A percentile compares a stretch with the other conserved stretches of the same genome.
Evolutionary conservation across 2,113 vertebrate genomes (phyloP).

Genomic region (Ptilonorhynchus violaceus): DNA sequence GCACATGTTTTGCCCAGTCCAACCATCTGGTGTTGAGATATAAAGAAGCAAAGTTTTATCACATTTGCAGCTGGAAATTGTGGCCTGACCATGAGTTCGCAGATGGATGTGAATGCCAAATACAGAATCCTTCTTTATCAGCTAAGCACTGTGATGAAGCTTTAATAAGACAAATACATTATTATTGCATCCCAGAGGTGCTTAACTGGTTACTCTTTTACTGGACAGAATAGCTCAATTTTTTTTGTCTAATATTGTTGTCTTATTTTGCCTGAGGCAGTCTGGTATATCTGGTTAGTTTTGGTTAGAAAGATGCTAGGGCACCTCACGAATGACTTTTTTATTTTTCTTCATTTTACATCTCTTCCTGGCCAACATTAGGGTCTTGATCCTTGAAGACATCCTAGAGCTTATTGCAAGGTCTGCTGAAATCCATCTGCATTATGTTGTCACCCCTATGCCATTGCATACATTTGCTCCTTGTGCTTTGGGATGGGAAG

Average conservation of each 20-base stretch:
- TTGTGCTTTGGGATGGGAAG: background rate
- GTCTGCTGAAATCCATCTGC: background rate
- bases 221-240: background rate
- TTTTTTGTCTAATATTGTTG: background rate
- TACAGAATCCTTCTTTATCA: background rate
- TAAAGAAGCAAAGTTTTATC: background rate
- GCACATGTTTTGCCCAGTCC: background rate
- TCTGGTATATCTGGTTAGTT: background rate
- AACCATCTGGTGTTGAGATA: background rate
- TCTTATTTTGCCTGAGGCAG: background rate
- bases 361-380: background rate
- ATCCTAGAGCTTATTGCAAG: background rate
- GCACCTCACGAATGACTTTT: background rate
- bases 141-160: background rate
- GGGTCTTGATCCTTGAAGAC: background rate
- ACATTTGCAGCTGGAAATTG: accelerated
- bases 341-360: background rate
- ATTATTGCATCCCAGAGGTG: background rate
- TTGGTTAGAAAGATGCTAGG: background rate
- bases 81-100: background rate
- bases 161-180: background rate
- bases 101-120: background rate
- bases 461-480: background rate
- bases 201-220: background rate
- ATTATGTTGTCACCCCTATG: background rate